Base-by-base conservation (phyloP, 2,888 invertebrate genomes). In the Torymus auratus region DNA sequence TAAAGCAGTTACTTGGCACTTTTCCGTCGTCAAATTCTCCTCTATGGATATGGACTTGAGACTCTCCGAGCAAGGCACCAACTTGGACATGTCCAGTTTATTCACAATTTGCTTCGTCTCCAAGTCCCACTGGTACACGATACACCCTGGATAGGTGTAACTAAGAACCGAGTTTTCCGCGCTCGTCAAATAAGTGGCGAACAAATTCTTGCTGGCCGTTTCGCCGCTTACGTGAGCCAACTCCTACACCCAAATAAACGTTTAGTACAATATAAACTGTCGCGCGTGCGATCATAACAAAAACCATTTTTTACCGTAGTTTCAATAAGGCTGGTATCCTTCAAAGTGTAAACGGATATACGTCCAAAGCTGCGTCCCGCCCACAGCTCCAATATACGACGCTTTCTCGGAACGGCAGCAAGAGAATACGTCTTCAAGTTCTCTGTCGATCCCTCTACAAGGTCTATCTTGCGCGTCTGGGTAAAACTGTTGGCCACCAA, bases 11-110 rank as follows among this genome's bases (percentile, higher is more conserved):
- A 95, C 95, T 91, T 96, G 95, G 86, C 96, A 95, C 84, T 96
- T 94, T 41, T 94, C 95, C 2, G 94, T 94, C 85, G 95, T 95
- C 0, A 97, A 92, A 88, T 95, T 95, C 86, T 97, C 97, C 89
- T 98, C 98, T 83, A 97, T 95, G 61, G 96, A 95, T 86, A 97
- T 97, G 53, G 97, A 97, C 91, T 97, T 96, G 73, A 98, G 92
- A 86, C 96, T 97, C 91, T 98, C 98, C 14, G 96, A 97, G 90
- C 97, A 97, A 0, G 98, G 98, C 84, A 96, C 95, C 85, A 98
- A 92, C 91, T 97, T 98, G 62, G 96, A 96, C 92, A 98, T 96
- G 91, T 99, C 98, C 77, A 99, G 92, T 85, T 95, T 95, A 83
- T 96, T 96, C 2, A 94, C 91, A 83, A 96, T 95, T 74, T 92